Percentiles rank a stretch among this genome's conserved stretches.
Conservation (phyloP, 2,888 invertebrate species). For the Drosophila mulleri region DNA sequence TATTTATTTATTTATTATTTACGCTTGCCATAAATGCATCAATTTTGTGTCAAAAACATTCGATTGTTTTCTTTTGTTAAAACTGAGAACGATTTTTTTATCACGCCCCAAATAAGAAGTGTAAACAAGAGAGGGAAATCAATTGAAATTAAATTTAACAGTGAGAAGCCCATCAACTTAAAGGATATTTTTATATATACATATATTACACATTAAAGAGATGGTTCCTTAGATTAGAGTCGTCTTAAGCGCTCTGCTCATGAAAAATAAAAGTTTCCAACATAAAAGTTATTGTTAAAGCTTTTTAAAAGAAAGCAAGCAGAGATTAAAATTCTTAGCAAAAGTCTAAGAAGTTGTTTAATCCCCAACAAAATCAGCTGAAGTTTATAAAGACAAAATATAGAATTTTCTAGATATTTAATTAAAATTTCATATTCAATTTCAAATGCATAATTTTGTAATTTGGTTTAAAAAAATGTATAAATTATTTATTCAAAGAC, state of each 20-base stretch:
- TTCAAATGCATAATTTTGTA: no score
- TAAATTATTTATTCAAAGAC: background rate
- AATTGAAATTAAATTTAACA: background rate
- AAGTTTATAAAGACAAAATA: background rate
- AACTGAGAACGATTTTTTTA: constrained; percentile 5
- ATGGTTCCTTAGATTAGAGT: no score
- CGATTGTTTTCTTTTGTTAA: constrained; percentile 3
- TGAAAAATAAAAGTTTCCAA: no score
- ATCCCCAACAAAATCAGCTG: no score
- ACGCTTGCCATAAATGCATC: background rate
- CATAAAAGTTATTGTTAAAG: no score
- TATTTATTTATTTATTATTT: constrained; percentile 13
- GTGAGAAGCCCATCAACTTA: background rate
- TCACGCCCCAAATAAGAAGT: background rate
- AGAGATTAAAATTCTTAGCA: no score
- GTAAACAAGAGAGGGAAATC: background rate
- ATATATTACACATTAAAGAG: background rate
- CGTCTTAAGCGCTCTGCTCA: no score
- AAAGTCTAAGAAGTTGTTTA: no score
- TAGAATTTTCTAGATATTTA: background rate
- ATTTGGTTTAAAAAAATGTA: no score
- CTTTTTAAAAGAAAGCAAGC: no score
- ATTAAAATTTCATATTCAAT: background rate
- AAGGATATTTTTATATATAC: background rate
- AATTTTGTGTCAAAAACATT: background rate